Conservation (phyloP, 2,113 vertebrate genomes). For the Aix galericulata region DNA sequence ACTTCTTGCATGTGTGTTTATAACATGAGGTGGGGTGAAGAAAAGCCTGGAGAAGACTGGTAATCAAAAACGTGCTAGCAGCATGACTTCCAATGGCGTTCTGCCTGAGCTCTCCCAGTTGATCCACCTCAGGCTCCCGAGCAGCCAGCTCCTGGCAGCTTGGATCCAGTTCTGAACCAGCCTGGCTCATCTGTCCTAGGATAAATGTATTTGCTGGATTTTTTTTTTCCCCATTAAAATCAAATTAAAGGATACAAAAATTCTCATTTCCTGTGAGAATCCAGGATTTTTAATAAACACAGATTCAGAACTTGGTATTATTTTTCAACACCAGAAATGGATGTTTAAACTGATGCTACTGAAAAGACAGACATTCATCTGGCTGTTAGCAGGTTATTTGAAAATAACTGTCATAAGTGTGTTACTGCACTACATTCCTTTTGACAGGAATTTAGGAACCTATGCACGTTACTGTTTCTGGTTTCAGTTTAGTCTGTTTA, state of each 20-base stretch:
- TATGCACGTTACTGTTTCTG: not conserved
- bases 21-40: not conserved
- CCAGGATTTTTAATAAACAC: not conserved
- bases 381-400: not conserved
- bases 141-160: not conserved
- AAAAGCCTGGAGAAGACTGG: not conserved
- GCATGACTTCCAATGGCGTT: not conserved
- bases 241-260: not conserved
- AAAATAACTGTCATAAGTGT: not conserved
- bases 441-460: not conserved
- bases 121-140: not conserved
- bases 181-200: not conserved
- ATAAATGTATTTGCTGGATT: not conserved
- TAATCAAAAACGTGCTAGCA: not conserved
- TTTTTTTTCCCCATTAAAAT: not conserved
- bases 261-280: not conserved
- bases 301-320: not conserved
- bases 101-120: not conserved
- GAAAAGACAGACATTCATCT: not conserved
- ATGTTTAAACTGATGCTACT: not conserved
- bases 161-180: not conserved
- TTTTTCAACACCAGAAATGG: not conserved
- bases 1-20: accelerated
- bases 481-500: not conserved
- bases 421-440: not conserved